Evolutionary conservation across 37 sponge, comb jelly and placozoan species (phyloP), one percentile per base, ranked within the genome.

Genomic region (Haliclona indistincta): DNA sequence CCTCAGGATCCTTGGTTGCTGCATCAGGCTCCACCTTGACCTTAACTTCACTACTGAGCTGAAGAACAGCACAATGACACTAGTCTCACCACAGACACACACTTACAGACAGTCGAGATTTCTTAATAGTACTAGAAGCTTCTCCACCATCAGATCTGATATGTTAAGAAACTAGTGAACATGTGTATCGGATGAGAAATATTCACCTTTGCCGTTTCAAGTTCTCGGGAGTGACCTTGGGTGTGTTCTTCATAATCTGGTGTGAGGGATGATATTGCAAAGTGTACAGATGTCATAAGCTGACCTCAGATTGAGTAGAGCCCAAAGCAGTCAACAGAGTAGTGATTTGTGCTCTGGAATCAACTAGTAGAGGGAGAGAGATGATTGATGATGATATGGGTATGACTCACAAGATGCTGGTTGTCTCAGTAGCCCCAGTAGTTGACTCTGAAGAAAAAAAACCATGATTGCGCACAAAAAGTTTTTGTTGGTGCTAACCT

Each of bases 281-380:
- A 1, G 38, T 29, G 33, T 6, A 47, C 51, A 47, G 38, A 4
- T 6, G 68, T n/a, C 2, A 54, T 25, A 26, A 0, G 8, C 79
- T 58, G 56, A 90, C 90, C 44, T 90, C 90, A 69, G 73, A 81
- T 54, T 80, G 90, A 10, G 82, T 80, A 52, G 67, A 80, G 28
- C 90, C 90, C 22, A 90, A 62, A 44, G 79, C 90, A 38, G 86
- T 81, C 40, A 90, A 70, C 15, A 84, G 43, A 4, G 90, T 80
- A 22, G 82, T 75, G 23, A 90, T 75, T 58, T 90, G 86, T 6
- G 64, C 67, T 38, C 67, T 37, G 61, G 62, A 84, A 39, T 84
- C 82, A 39, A 71, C 90, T 90, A 30, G 30, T 6, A 58, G 52
- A 38, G 33, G 41, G 29, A 56, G 33, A 37, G 38, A 13, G 29